These are phyloP conservation scores for Echinops telfairi DNA, from an alignment of 2,113 vertebrate genomes.

Conservation along the genomic window DNA sequence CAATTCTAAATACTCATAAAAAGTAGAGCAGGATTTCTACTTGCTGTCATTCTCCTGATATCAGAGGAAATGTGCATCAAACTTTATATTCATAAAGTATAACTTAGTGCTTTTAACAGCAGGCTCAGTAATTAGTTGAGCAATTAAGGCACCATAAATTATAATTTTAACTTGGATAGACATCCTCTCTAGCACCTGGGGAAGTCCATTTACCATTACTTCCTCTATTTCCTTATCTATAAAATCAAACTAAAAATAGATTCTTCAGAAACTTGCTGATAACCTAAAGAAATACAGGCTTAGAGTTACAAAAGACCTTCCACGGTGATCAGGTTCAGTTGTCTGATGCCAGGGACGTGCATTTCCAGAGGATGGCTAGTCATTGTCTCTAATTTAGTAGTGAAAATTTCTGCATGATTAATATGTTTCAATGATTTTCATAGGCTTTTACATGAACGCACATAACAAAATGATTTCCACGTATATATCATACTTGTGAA, in stretches of 20 bases:
- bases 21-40: constrained; percentile 53
- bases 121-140: constrained; percentile 78
- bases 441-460: constrained; percentile 41
- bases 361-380: constrained; percentile 28
- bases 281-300: constrained; percentile 45
- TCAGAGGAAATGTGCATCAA: constrained; percentile 74
- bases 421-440: constrained; percentile 44
- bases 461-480: background rate
- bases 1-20: constrained; percentile 63
- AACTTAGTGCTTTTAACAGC: constrained; percentile 82
- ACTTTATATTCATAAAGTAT: constrained; percentile 79
- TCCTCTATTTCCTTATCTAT: constrained; percentile 73
- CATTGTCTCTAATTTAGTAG: constrained; percentile 26
- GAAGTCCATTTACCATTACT: constrained; percentile 75
- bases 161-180: constrained; percentile 75
- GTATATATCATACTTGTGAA: background rate
- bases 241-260: constrained; percentile 72
- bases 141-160: constrained; percentile 78
- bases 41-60: constrained; percentile 73
- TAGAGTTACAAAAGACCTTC: constrained; percentile 7
- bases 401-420: background rate
- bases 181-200: constrained; percentile 78
- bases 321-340: constrained; percentile 54
- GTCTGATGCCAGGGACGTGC: background rate
- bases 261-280: constrained; percentile 55